phyloP scores from a whole-genome alignment of 2,888 invertebrate species.

The Geophilus truncorum region DNA sequence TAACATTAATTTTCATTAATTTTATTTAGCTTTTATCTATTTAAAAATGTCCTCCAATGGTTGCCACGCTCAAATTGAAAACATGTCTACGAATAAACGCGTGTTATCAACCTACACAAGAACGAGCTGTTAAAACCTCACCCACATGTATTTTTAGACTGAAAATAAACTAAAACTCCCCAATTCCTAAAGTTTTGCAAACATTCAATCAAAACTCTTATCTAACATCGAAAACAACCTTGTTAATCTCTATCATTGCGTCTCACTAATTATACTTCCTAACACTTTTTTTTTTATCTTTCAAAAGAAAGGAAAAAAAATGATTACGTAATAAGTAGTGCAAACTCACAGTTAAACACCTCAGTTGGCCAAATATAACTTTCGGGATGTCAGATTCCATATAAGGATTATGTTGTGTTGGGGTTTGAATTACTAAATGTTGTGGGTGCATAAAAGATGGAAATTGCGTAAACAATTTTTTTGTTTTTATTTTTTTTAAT shows the following conservation, averaged over 20 bases:
- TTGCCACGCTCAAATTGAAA: neutral
- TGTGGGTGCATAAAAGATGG: no score
- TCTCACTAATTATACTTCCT: neutral
- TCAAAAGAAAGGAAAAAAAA: neutral
- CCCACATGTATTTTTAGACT: neutral
- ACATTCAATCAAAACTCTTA: no score
- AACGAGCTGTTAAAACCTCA: neutral
- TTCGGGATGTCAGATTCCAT: neutral
- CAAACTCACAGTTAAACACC: neutral
- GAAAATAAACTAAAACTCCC: neutral
- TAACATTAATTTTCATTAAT: no score
- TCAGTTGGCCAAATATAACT: constrained; percentile 17
- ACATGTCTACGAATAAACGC: neutral
- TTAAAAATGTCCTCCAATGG: neutral
- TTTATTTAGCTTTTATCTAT: neutral
- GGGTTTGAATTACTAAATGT: neutral
- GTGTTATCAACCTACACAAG: neutral
- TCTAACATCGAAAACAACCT: no score
- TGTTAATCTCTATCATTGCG: neutral
- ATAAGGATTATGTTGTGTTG: neutral
- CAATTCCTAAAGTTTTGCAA: neutral
- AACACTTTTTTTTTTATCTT: neutral
- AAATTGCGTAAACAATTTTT: no score
- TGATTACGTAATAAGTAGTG: neutral
- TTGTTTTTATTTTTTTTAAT: neutral